Conservation (phyloP, 2,797 vertebrate species). For the Halcyon chelicuti region DNA sequence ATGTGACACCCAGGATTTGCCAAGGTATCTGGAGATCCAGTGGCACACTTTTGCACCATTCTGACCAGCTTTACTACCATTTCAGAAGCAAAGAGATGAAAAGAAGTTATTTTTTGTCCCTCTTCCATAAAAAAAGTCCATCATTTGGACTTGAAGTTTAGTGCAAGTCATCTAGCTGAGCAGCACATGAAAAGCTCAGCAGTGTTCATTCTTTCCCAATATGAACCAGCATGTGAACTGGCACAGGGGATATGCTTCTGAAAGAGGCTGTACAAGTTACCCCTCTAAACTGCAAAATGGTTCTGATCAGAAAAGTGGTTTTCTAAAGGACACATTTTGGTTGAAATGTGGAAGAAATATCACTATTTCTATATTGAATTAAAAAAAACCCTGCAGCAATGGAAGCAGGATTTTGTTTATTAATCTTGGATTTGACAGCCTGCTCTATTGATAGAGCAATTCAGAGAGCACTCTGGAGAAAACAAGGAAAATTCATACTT, state of each 20-base stretch:
- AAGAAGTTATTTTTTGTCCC: not conserved
- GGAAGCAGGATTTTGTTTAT: not conserved
- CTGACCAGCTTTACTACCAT: not conserved
- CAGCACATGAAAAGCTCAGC: not conserved
- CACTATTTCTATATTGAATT: not conserved
- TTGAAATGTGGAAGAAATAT: not conserved
- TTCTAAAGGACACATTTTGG: not conserved
- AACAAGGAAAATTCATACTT: not conserved
- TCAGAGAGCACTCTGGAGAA: not conserved
- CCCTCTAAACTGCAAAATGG: not conserved
- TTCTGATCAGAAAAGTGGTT: not conserved
- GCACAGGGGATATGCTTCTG: accelerated
- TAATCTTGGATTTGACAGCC: not conserved
- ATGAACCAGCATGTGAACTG: not conserved
- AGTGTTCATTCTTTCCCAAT: not conserved
- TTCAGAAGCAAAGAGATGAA: not conserved
- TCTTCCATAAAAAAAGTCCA: not conserved
- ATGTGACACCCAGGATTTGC: not conserved
- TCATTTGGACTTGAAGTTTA: not conserved
- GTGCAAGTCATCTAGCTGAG: not conserved
- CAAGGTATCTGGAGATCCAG: not conserved
- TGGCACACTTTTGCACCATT: not conserved
- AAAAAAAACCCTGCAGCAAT: not conserved
- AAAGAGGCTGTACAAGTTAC: not conserved
- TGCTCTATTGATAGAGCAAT: not conserved